Percentiles rank a stretch among this genome's conserved stretches.
These are phyloP conservation scores for Gymnorhina tibicen DNA, from an alignment of 2,113 vertebrate genomes.

Conservation along the genomic window DNA sequence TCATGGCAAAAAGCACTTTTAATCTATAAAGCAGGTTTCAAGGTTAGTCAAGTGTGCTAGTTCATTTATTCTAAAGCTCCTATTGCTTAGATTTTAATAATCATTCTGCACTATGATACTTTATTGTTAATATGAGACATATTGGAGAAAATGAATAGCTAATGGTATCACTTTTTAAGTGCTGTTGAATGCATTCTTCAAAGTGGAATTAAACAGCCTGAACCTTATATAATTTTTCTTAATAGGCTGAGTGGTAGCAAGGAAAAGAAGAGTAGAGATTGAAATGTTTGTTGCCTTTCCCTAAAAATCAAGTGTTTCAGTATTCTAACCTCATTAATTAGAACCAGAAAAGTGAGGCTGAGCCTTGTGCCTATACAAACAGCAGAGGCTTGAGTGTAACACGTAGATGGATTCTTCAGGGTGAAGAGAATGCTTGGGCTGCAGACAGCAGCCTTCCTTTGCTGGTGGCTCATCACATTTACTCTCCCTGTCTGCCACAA, in stretches of 20 bases:
- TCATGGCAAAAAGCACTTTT: conserved; percentile 25
- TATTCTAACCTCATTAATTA: not conserved
- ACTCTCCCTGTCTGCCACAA: not conserved
- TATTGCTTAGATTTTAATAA: conserved; percentile 52
- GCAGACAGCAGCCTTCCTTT: not conserved
- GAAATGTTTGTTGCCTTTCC: not conserved
- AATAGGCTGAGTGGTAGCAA: not conserved
- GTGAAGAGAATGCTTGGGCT: not conserved
- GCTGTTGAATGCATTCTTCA: conserved; percentile 1
- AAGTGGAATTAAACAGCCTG: conserved; percentile 3
- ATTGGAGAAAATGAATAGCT: conserved; percentile 39
- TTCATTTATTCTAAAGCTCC: conserved; percentile 46
- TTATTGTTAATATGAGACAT: conserved; percentile 38
- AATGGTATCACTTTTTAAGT: conserved; percentile 37
- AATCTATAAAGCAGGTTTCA: conserved; percentile 49
- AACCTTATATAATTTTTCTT: not conserved
- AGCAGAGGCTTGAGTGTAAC: not conserved
- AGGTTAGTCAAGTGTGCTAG: conserved; percentile 38
- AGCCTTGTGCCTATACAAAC: not conserved
- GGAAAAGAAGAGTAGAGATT: not conserved
- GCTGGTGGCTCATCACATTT: not conserved
- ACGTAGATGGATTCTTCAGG: not conserved
- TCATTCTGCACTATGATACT: conserved; percentile 13
- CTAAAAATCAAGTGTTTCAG: not conserved
- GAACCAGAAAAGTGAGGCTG: not conserved